These are phyloP conservation scores for Denticeps clupeoides DNA, from an alignment of 2,797 vertebrate genomes.

Conservation along the genomic window DNA sequence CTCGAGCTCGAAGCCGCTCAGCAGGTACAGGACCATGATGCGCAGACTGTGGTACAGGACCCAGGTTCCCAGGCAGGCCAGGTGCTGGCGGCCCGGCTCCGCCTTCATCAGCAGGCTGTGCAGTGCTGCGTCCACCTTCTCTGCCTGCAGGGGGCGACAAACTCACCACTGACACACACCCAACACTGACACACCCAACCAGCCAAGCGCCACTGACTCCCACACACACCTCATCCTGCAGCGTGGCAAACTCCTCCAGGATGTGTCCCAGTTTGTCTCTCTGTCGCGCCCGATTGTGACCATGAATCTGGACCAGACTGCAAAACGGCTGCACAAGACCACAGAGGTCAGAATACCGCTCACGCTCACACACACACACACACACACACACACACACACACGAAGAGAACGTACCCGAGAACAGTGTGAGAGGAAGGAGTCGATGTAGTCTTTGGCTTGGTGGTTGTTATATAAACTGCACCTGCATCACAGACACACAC, in stretches of 20 bases:
- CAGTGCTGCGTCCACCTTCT: conserved; percentile 93
- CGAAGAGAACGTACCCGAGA: no score
- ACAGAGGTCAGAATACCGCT: neutral
- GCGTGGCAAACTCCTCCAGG: conserved; percentile 92
- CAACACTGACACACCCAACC: neutral
- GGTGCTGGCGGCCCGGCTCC: conserved; percentile 91
- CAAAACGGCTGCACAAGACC: conserved; percentile 77
- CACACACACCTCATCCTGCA: conserved; percentile 85
- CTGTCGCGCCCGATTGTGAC: conserved; percentile 93
- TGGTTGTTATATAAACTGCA: conserved; percentile 97
- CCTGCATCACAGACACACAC: no score
- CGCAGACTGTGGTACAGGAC: conserved; percentile 95
- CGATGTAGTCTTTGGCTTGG: conserved; percentile 97
- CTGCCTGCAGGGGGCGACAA: conserved; percentile 58
- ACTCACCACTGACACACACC: neutral
- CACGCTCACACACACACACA: neutral
- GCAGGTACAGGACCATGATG: conserved; percentile 98
- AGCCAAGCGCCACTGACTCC: neutral
- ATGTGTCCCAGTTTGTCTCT: conserved; percentile 97
- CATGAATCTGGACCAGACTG: conserved; percentile 96
- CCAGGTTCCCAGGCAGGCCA: conserved; percentile 95
- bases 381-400: neutral
- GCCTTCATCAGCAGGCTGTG: conserved; percentile 93
- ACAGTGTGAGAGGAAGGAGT: conserved; percentile 96
- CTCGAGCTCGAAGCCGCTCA: conserved; percentile 95